Conservation (phyloP, 2,113 vertebrate species). For the Dasypus novemcinctus region DNA sequence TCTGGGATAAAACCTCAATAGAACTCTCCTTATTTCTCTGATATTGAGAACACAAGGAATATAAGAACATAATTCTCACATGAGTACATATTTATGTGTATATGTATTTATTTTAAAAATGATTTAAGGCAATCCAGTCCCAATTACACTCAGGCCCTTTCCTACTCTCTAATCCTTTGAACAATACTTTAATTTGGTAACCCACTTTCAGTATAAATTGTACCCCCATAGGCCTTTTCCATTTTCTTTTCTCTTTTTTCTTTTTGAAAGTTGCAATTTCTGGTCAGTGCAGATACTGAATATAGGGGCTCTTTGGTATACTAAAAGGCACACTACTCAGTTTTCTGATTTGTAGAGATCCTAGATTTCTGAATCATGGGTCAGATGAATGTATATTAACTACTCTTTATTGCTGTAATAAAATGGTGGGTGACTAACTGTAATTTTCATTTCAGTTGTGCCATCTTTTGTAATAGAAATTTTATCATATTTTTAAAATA, state of each 20-base stretch:
- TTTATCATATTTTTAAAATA: background rate
- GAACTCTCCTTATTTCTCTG: background rate
- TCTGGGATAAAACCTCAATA: background rate
- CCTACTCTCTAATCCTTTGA: background rate
- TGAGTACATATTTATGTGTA: too few relatives aligned
- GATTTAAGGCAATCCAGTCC: background rate
- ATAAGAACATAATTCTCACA: background rate
- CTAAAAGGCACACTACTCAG: background rate
- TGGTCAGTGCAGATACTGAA: background rate
- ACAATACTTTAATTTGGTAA: background rate
- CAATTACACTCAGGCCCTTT: background rate
- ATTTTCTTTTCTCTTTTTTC: background rate
- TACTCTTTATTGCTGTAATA: background rate
- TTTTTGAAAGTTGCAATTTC: background rate
- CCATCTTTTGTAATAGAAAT: background rate
- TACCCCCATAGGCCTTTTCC: background rate
- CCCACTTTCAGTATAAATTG: background rate
- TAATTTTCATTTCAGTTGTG: background rate
- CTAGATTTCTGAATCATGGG: background rate
- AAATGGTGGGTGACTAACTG: background rate
- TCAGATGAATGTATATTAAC: background rate
- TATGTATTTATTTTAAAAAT: conserved; percentile 18
- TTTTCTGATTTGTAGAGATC: background rate
- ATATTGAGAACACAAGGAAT: background rate
- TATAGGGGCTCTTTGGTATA: background rate